Conservation (phyloP, 1,140 invertebrate species). For the Platyscapa corneri region DNA sequence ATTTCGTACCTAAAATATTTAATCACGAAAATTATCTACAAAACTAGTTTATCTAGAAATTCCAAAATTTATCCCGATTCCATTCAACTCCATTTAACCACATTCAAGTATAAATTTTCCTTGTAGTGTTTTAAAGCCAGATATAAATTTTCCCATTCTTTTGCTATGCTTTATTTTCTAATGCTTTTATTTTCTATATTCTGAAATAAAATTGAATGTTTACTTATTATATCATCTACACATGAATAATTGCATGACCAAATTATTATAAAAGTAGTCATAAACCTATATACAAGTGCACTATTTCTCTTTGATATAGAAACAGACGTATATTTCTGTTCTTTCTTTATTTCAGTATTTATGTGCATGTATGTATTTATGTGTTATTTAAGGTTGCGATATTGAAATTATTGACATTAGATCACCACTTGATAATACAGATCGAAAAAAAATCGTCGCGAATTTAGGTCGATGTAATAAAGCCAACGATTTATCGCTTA, state of each 20-base stretch:
- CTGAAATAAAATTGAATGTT: background rate
- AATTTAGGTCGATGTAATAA: conserved; percentile 19
- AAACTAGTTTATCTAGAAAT: background rate
- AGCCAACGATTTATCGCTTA: conserved; percentile 17
- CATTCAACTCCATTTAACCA: background rate
- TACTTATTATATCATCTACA: background rate
- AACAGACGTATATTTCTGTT: background rate
- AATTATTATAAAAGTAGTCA: background rate
- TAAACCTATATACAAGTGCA: background rate
- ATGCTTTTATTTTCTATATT: background rate
- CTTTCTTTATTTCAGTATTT: background rate
- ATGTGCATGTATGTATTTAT: background rate
- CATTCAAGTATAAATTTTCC: background rate
- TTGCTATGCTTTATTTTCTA: background rate
- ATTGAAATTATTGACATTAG: conserved; percentile 20
- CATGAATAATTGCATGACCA: background rate
- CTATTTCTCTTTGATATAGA: background rate
- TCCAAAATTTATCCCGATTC: background rate
- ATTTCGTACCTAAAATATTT: background rate
- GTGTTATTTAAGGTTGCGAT: background rate
- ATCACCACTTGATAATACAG: background rate
- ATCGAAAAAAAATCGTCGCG: background rate
- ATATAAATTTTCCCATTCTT: background rate
- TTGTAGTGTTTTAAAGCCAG: background rate
- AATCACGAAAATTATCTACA: background rate